Conservation (phyloP, 2,113 vertebrate species). For the Zingel zingel region DNA sequence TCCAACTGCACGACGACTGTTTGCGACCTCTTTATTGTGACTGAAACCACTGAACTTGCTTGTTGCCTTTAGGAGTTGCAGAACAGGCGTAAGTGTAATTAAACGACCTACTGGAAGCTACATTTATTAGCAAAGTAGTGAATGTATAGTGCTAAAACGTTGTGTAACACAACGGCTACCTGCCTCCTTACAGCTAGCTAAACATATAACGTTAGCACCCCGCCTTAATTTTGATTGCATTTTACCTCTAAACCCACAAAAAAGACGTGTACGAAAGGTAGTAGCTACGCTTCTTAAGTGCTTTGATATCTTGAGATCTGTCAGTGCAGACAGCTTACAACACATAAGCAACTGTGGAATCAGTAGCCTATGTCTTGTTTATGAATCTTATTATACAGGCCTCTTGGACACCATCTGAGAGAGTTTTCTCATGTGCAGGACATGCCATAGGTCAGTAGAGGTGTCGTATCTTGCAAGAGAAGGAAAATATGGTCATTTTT, state of each 20-base stretch:
- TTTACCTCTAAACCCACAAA: too few relatives aligned
- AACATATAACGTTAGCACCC: too few relatives aligned
- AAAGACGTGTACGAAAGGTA: neutral
- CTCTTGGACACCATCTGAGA: too few relatives aligned
- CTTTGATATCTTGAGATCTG: neutral
- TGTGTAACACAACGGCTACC: neutral
- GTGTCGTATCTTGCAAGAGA: too few relatives aligned
- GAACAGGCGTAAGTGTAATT: neutral
- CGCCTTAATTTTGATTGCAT: too few relatives aligned
- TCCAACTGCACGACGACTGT: slow-evolving; percentile 48
- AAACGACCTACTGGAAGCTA: neutral
- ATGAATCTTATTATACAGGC: too few relatives aligned
- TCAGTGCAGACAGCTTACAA: too few relatives aligned
- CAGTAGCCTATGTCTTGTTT: too few relatives aligned
- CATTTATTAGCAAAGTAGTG: neutral
- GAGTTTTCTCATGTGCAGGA: too few relatives aligned
- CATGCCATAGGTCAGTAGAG: too few relatives aligned
- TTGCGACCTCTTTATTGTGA: neutral
- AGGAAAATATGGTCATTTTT: too few relatives aligned
- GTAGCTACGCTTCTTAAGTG: neutral
- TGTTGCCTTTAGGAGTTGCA: neutral
- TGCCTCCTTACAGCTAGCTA: slow-evolving; percentile 1
- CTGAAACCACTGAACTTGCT: slow-evolving; percentile 37
- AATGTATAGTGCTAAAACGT: neutral
- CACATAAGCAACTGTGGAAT: too few relatives aligned